These are phyloP conservation scores for Hyles euphorbiae DNA, from an alignment of 1,140 invertebrate species.

Conservation along the genomic window DNA sequence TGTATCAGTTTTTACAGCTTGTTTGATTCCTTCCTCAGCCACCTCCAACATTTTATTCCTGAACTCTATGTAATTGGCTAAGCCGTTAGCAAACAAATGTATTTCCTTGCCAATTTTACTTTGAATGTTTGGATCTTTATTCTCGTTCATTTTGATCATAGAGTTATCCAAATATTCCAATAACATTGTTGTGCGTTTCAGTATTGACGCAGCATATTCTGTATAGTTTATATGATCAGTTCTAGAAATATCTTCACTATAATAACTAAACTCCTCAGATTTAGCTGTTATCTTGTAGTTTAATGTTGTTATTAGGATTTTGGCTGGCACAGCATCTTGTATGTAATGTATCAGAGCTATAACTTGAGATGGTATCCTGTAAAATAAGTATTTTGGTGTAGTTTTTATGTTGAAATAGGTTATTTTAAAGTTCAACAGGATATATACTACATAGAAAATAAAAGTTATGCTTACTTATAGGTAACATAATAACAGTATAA, in stretches of 20 bases:
- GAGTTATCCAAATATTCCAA: slow-evolving; percentile 48
- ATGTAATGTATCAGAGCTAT: slow-evolving; percentile 45
- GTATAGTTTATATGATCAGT: slow-evolving; percentile 15
- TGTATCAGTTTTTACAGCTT: neutral
- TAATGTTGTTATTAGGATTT: slow-evolving; percentile 42
- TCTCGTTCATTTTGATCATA: slow-evolving; percentile 44
- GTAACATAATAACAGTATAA: no score
- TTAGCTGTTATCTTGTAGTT: slow-evolving; percentile 32
- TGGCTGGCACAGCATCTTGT: slow-evolving; percentile 40
- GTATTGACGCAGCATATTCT: slow-evolving; percentile 27
- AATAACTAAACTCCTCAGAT: slow-evolving; percentile 12
- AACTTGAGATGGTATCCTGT: slow-evolving; percentile 42
- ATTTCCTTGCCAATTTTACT: slow-evolving; percentile 40
- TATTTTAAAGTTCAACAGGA: no score
- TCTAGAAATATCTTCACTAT: slow-evolving; percentile 27
- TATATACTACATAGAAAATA: no score
- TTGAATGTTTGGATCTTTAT: slow-evolving; percentile 21
- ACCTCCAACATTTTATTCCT: slow-evolving; percentile 35
- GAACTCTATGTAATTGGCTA: slow-evolving; percentile 32
- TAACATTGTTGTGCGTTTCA: slow-evolving; percentile 33
- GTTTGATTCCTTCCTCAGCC: slow-evolving; percentile 17
- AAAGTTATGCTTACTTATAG: no score
- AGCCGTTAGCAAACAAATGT: slow-evolving; percentile 39
- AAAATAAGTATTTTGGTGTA: slow-evolving; percentile 16
- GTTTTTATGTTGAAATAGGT: neutral